Conservation (phyloP, 2,888 invertebrate species). For the Bellardia pandia region DNA sequence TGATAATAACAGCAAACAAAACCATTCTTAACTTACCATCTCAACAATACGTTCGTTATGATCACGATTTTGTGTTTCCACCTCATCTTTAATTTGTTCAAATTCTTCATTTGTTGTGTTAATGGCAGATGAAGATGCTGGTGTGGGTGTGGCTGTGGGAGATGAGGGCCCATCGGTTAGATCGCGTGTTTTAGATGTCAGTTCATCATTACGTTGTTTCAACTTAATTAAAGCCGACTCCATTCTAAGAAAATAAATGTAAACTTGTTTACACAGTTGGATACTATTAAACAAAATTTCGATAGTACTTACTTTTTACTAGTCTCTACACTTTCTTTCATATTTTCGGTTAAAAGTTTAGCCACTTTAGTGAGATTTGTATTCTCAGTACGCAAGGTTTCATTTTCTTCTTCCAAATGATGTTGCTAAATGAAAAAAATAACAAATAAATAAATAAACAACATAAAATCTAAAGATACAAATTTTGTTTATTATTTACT, state of each 20-base stretch:
- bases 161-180: slow-evolving; percentile 79
- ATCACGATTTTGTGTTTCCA: slow-evolving; percentile 80
- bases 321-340: slow-evolving; percentile 84
- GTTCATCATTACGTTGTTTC: slow-evolving; percentile 83
- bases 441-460: slow-evolving; percentile 19
- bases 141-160: slow-evolving; percentile 51
- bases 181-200: slow-evolving; percentile 80
- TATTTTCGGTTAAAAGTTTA: slow-evolving; percentile 83
- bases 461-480: background rate
- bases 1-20: background rate
- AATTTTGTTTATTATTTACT: background rate
- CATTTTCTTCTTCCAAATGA: slow-evolving; percentile 83
- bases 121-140: slow-evolving; percentile 75
- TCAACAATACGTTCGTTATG: slow-evolving; percentile 84
- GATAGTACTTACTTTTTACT: slow-evolving; percentile 81
- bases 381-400: slow-evolving; percentile 82
- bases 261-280: slow-evolving; percentile 1
- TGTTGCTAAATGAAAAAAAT: slow-evolving; percentile 79
- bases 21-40: slow-evolving; percentile 80
- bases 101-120: slow-evolving; percentile 77
- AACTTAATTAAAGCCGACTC: slow-evolving; percentile 82
- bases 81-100: slow-evolving; percentile 80
- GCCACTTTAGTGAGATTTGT: slow-evolving; percentile 83
- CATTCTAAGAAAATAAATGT: slow-evolving; percentile 78
- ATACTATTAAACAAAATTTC: background rate